A percentile compares a stretch with the other conserved stretches of the same genome.
Conservation (phyloP, 2,113 vertebrate species). For the Pseudorasbora parva region DNA sequence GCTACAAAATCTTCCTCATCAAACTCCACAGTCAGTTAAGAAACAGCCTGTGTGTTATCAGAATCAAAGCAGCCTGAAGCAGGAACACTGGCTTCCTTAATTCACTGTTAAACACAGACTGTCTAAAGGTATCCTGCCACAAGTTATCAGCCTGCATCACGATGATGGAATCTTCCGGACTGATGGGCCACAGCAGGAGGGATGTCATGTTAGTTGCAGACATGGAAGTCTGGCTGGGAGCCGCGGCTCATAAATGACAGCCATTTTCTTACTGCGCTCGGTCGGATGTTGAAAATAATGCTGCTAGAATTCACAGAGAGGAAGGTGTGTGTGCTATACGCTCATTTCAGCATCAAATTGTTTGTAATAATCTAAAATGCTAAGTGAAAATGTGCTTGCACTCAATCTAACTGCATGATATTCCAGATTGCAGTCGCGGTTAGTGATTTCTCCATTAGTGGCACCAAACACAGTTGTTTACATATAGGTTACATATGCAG, state of each 20-base stretch:
- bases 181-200: constrained; percentile 26
- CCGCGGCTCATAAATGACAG: constrained; percentile 10
- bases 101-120: constrained; percentile 1
- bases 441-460: background rate
- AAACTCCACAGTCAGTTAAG: background rate
- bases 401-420: background rate
- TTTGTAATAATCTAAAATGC: background rate
- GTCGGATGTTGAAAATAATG: background rate
- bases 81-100: background rate
- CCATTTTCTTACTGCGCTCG: constrained; percentile 16
- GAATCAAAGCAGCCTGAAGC: background rate
- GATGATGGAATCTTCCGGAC: constrained; percentile 33
- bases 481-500: background rate
- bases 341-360: background rate
- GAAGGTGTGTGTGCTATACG: background rate
- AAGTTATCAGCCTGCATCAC: constrained; percentile 1
- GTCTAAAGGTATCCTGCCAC: constrained; percentile 8
- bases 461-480: constrained; percentile 2
- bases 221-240: constrained; percentile 11
- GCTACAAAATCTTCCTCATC: constrained; percentile 11
- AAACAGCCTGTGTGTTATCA: background rate
- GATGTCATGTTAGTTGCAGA: constrained; percentile 5
- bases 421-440: background rate
- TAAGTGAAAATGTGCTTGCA: background rate
- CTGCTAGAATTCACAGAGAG: background rate